Conservation (phyloP, 2,113 vertebrate species). For the Sinocyclocheilus grahami region DNA sequence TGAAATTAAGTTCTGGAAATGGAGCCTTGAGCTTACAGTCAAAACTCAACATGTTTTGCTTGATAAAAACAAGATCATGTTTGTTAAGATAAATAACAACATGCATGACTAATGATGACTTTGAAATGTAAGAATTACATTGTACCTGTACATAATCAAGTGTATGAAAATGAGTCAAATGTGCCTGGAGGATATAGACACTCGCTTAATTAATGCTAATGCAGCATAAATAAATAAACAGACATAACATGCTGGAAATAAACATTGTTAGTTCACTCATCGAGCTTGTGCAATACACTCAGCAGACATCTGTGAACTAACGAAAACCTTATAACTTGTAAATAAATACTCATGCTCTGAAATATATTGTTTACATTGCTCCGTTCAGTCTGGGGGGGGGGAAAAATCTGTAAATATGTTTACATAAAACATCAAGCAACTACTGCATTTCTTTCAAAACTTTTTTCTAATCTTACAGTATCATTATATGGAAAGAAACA, state of each 20-base stretch:
- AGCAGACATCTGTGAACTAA: conserved; percentile 5
- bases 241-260: conserved; percentile 5
- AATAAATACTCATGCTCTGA: not conserved
- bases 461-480: not conserved
- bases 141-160: not conserved
- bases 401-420: not conserved
- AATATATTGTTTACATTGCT: conserved; percentile 1
- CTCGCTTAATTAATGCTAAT: not conserved
- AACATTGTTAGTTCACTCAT: not conserved
- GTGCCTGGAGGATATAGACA: not conserved
- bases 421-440: not conserved
- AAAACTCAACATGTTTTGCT: not conserved
- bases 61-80: not conserved
- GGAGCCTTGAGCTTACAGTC: not conserved
- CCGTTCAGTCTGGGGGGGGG: not conserved
- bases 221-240: conserved; percentile 20
- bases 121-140: conserved; percentile 5
- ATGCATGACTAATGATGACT: not conserved
- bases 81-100: not conserved
- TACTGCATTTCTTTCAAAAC: not conserved
- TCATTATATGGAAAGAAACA: not conserved
- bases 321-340: not conserved
- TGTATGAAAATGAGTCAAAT: not conserved
- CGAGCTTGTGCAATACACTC: not conserved
- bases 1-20: not conserved